phyloP scores from a whole-genome alignment of 53 echinoderm and acorn worm genomes.

The Stichopus horrens region DNA sequence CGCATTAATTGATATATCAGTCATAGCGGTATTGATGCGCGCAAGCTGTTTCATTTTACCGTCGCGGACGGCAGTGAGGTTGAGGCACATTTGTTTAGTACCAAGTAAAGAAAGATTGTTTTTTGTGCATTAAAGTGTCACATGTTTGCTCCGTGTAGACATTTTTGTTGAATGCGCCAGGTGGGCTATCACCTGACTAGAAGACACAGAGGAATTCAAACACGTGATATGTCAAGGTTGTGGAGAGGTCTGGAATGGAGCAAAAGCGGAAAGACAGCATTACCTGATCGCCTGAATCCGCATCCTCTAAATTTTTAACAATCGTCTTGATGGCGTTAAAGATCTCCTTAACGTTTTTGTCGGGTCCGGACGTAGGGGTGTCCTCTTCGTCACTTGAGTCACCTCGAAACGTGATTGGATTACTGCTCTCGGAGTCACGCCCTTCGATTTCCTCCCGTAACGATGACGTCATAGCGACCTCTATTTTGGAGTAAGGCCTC shows the following conservation, averaged over 20 bases:
- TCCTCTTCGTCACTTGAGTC: constrained; percentile 54
- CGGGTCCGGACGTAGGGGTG: not conserved
- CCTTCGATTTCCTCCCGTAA: constrained; percentile 83
- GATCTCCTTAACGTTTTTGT: constrained; percentile 62
- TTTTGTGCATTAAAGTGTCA: too few relatives aligned
- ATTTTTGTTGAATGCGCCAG: too few relatives aligned
- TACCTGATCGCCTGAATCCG: constrained; percentile 76
- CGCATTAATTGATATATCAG: too few relatives aligned
- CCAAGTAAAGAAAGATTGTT: too few relatives aligned
- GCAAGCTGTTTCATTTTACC: too few relatives aligned
- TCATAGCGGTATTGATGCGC: too few relatives aligned
- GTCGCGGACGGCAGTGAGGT: too few relatives aligned
- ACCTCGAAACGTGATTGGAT: constrained; percentile 52
- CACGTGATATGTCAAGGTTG: too few relatives aligned
- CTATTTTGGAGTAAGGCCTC: constrained; percentile 55
- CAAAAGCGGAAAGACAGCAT: not conserved
- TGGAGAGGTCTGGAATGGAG: not conserved
- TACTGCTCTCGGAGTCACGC: constrained; percentile 53
- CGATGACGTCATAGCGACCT: constrained; percentile 70
- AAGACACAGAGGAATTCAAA: too few relatives aligned
- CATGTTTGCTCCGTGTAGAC: too few relatives aligned
- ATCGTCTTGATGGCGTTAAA: constrained; percentile 60
- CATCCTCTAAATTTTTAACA: constrained; percentile 57
- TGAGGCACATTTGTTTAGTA: too few relatives aligned
- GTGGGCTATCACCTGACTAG: too few relatives aligned